Percentiles rank a stretch among this genome's conserved stretches.
phyloP scores from a whole-genome alignment of 2,113 vertebrate genomes.

The Merops nubicus region DNA sequence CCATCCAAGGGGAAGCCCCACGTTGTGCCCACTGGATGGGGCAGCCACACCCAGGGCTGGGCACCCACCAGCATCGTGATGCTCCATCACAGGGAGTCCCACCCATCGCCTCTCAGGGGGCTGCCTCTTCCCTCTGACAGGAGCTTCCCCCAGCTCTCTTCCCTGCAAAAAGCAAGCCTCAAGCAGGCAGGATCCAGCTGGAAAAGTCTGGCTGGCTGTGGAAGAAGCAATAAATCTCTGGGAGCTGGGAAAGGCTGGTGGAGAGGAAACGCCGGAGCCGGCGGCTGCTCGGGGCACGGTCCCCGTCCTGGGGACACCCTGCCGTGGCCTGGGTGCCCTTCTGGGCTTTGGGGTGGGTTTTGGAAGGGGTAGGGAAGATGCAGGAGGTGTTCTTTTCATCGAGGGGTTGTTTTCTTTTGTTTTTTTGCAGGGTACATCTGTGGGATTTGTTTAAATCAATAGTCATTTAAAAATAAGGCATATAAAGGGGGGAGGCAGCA shows the following conservation, averaged over 20 bases:
- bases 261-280: neutral
- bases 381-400: neutral
- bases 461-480: neutral
- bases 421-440: neutral
- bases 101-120: neutral
- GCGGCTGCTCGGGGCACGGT: rapidly evolving
- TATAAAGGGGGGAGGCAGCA: neutral
- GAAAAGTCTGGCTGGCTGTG: slow-evolving; percentile 33
- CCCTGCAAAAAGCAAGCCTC: neutral
- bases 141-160: rapidly evolving
- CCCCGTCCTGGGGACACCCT: neutral
- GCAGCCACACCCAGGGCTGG: neutral
- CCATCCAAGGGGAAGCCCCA: neutral
- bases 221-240: slow-evolving; percentile 58
- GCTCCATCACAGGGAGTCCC: rapidly evolving
- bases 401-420: neutral
- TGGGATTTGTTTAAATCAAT: neutral
- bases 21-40: rapidly evolving
- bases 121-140: neutral
- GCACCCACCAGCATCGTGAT: rapidly evolving
- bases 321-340: neutral
- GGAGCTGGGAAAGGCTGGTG: slow-evolving; percentile 13
- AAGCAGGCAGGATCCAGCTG: slow-evolving; percentile 43
- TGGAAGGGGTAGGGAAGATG: neutral
- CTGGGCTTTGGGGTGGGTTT: neutral